Evolutionary conservation across 2,113 vertebrate species (phyloP).

Genomic region (Apodemus speciosus): DNA sequence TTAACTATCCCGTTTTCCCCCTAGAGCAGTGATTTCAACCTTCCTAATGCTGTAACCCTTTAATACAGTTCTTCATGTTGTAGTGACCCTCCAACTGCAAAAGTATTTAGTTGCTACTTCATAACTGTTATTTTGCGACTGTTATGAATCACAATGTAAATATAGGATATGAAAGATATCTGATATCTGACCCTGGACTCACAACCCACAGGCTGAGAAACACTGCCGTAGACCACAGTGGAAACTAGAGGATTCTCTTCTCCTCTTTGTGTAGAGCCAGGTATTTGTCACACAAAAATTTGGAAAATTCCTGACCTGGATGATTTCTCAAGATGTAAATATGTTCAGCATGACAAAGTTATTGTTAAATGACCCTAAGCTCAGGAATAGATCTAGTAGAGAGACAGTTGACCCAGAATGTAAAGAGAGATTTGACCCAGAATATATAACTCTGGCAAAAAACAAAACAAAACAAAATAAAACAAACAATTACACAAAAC

Average conservation of each 20-base stretch:
- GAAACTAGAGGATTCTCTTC: not conserved
- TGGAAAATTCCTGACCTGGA: not conserved
- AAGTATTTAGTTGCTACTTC: not conserved
- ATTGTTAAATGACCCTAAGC: not conserved
- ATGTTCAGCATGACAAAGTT: not conserved
- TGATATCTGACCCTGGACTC: not conserved
- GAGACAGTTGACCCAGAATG: not conserved
- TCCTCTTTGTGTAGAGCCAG: not conserved
- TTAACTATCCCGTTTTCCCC: not conserved
- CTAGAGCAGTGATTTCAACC: not conserved
- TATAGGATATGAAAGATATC: not conserved
- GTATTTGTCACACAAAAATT: not conserved
- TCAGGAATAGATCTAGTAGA: not conserved
- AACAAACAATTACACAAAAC: no score
- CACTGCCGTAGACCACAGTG: not conserved
- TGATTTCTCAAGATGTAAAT: constrained; percentile 9
- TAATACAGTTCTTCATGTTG: not conserved
- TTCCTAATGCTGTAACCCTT: not conserved
- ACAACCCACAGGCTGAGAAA: not conserved
- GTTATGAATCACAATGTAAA: not conserved
- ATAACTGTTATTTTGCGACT: not conserved
- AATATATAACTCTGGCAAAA: not conserved
- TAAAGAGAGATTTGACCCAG: no score
- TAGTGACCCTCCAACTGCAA: not conserved
- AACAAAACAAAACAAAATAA: no score